These are phyloP conservation scores for Eira barbara DNA, from an alignment of 2,113 vertebrate genomes.

Conservation along the genomic window DNA sequence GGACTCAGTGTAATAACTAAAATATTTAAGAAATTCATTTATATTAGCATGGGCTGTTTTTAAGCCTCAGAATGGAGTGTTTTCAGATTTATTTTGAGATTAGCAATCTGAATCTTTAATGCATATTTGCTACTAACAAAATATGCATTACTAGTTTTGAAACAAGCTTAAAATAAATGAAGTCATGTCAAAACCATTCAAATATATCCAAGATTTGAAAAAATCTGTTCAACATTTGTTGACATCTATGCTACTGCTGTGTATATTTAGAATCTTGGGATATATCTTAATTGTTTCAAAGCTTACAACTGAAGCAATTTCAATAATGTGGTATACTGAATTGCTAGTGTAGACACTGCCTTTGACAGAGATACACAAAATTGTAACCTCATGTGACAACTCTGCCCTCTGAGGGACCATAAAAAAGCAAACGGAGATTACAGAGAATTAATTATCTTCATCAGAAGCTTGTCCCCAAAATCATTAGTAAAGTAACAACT, in stretches of 20 bases:
- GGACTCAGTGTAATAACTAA: background rate
- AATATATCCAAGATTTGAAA: conserved; percentile 45
- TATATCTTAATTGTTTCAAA: conserved; percentile 27
- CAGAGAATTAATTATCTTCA: background rate
- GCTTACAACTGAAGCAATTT: background rate
- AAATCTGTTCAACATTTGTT: conserved; percentile 12
- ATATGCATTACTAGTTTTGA: conserved; percentile 42
- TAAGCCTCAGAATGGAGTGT: background rate
- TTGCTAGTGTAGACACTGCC: background rate
- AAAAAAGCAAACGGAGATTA: background rate
- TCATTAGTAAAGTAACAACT: background rate
- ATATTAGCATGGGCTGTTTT: background rate
- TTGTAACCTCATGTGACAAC: background rate
- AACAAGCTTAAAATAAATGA: conserved; percentile 47
- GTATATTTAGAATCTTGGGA: conserved; percentile 21
- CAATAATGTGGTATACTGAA: background rate
- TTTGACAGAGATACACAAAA: background rate
- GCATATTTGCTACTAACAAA: background rate
- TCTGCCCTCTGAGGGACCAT: background rate
- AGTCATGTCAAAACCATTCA: conserved; percentile 5
- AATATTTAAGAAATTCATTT: conserved; percentile 8
- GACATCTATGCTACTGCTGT: background rate
- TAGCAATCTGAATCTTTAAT: background rate
- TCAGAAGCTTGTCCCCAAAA: background rate
- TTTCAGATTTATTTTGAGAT: conserved; percentile 50